Evolutionary conservation across 1,140 invertebrate species (phyloP).

Genomic region (Drosophila arawakana): DNA sequence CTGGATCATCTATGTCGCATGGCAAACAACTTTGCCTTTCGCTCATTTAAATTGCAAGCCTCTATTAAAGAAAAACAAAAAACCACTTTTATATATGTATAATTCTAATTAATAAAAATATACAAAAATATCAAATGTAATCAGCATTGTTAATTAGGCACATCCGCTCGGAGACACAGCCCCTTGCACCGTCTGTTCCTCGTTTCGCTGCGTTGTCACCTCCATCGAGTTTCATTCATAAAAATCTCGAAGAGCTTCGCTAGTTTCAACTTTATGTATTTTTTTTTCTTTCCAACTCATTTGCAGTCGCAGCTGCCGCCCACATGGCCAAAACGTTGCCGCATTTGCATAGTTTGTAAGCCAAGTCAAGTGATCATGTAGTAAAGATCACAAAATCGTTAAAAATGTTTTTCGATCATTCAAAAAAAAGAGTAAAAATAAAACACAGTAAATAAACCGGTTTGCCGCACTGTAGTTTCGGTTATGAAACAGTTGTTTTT

Average conservation of each 20-base stretch:
- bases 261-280: constrained; percentile 19
- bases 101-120: constrained; percentile 76
- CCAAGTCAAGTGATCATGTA: constrained; percentile 69
- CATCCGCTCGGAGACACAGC: constrained; percentile 62
- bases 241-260: constrained; percentile 56
- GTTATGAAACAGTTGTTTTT: constrained; percentile 68
- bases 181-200: background rate
- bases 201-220: constrained; percentile 36
- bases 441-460: constrained; percentile 61
- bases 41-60: constrained; percentile 62
- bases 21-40: constrained; percentile 53
- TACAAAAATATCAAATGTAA: constrained; percentile 68
- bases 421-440: constrained; percentile 52
- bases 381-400: constrained; percentile 76
- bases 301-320: constrained; percentile 48
- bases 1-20: background rate
- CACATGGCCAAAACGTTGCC: constrained; percentile 58
- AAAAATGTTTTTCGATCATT: constrained; percentile 74
- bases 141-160: constrained; percentile 80
- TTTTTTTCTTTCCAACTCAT: constrained; percentile 16
- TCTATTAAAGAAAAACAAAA: constrained; percentile 28
- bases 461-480: constrained; percentile 45
- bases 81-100: background rate
- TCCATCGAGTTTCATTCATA: constrained; percentile 70
- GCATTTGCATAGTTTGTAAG: constrained; percentile 78